Percentiles rank a stretch among this genome's conserved stretches.
phyloP scores from a whole-genome alignment of 1,140 invertebrate species.

The Zaprionus gabonicus region DNA sequence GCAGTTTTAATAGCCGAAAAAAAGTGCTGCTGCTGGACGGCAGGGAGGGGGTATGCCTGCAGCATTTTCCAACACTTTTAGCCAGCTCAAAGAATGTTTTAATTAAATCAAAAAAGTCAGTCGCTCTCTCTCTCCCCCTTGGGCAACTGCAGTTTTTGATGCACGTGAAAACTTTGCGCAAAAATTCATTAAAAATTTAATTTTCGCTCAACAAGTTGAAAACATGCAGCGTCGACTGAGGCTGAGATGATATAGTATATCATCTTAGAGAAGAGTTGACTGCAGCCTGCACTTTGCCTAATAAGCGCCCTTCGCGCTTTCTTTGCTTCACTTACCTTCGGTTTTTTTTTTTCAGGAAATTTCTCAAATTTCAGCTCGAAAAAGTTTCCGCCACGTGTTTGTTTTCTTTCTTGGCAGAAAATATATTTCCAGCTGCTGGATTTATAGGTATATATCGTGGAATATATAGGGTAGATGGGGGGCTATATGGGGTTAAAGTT shows the following conservation, averaged over 20 bases:
- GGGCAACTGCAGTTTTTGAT: conserved; percentile 18
- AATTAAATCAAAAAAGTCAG: conserved; percentile 77
- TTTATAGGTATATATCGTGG: conserved; percentile 20
- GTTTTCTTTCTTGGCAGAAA: not conserved
- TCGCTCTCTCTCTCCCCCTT: not conserved
- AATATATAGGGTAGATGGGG: not conserved
- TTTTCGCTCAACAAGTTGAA: conserved; percentile 78
- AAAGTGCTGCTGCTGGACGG: conserved; percentile 15
- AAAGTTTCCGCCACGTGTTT: too few species aligned
- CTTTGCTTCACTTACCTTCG: not conserved
- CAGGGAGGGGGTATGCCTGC: conserved; percentile 18
- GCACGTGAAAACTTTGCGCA: conserved; percentile 67
- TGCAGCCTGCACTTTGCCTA: conserved; percentile 70
- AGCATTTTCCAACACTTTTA: conserved; percentile 70
- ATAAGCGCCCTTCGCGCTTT: conserved; percentile 47
- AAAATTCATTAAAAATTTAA: conserved; percentile 81
- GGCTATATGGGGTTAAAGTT: conserved; percentile 30
- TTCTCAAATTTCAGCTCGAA: not conserved
- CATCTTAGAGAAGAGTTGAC: not conserved
- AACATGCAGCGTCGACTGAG: conserved; percentile 46
- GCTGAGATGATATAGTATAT: conserved; percentile 10
- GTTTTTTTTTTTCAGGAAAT: not conserved
- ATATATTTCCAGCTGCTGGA: not conserved
- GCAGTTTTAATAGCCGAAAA: conserved; percentile 31
- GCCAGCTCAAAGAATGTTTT: conserved; percentile 73